A percentile compares a stretch with the other conserved stretches of the same genome.
phyloP scores from a whole-genome alignment of 1,140 invertebrate species.

The Catajapyx aquilonaris region DNA sequence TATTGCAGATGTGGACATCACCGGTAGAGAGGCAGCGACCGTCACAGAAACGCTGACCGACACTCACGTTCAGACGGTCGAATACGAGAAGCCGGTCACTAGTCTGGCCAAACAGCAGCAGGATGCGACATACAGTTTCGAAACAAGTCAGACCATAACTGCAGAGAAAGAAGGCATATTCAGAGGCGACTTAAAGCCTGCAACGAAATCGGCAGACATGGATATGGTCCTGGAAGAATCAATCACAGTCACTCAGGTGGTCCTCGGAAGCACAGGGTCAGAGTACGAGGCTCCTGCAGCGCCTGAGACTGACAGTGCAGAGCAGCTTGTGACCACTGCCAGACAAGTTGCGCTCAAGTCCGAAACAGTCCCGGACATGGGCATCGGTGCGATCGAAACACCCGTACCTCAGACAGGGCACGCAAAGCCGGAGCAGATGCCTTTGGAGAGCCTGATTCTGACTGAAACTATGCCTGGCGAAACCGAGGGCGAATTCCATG shows the following conservation, averaged over 20 bases:
- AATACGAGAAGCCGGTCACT: background rate
- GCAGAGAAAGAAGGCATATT: background rate
- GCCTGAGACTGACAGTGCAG: background rate
- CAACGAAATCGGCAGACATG: background rate
- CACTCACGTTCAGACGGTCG: background rate
- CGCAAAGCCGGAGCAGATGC: conserved; percentile 18
- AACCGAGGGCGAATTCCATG: background rate
- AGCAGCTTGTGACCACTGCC: conserved; percentile 6
- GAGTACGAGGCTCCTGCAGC: background rate
- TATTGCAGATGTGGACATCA: background rate
- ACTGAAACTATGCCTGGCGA: conserved; percentile 13
- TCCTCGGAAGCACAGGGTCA: background rate
- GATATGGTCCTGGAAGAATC: background rate
- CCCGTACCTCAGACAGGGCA: conserved; percentile 17
- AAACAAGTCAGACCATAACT: background rate
- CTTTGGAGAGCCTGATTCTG: conserved; percentile 9
- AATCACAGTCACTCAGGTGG: background rate
- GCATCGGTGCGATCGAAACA: conserved; percentile 17
- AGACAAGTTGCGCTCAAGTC: conserved; percentile 25
- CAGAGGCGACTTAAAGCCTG: background rate
- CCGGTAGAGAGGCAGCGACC: background rate
- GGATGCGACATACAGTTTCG: background rate
- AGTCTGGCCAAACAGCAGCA: background rate
- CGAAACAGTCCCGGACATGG: conserved; percentile 22
- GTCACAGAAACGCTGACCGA: background rate